Percentiles rank a stretch among this genome's conserved stretches.
phyloP scores from a whole-genome alignment of 2,888 invertebrate genomes.

The Halocaridina rubra region DNA sequence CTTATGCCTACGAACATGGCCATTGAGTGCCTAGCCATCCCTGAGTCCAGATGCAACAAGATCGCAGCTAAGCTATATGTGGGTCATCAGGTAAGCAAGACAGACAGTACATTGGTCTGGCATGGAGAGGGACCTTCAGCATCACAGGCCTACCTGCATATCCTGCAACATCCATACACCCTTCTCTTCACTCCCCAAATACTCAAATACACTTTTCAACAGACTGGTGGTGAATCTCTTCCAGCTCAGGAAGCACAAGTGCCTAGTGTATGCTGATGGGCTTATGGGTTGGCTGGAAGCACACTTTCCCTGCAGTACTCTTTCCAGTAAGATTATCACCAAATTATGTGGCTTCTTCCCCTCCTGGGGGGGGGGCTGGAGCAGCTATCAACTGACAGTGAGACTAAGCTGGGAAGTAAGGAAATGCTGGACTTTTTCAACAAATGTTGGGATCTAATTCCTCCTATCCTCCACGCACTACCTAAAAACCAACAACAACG shows the following conservation, averaged over 20 bases:
- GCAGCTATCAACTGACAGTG: not conserved
- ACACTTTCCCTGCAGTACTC: not conserved
- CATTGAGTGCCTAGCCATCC: not conserved
- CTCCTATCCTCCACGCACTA: not conserved
- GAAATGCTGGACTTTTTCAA: not conserved
- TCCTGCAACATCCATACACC: not conserved
- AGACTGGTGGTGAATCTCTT: not conserved
- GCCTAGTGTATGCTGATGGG: not conserved
- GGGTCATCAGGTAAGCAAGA: too few relatives aligned
- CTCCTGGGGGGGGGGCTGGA: not conserved
- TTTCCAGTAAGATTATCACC: not conserved
- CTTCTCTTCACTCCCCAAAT: not conserved
- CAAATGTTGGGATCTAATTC: not conserved
- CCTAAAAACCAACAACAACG: not conserved
- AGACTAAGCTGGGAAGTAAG: not conserved
- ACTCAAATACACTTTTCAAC: not conserved
- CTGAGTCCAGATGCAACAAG: not conserved
- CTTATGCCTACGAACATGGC: not conserved
- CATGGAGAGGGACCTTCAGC: too few relatives aligned
- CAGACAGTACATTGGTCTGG: not conserved
- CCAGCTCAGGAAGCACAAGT: not conserved
- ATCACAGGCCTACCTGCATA: too few relatives aligned
- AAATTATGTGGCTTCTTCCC: not conserved
- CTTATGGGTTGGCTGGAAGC: not conserved
- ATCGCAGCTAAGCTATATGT: not conserved